Evolutionary conservation across 2,888 invertebrate genomes (phyloP).

Genomic region (Conomelus anceps): DNA sequence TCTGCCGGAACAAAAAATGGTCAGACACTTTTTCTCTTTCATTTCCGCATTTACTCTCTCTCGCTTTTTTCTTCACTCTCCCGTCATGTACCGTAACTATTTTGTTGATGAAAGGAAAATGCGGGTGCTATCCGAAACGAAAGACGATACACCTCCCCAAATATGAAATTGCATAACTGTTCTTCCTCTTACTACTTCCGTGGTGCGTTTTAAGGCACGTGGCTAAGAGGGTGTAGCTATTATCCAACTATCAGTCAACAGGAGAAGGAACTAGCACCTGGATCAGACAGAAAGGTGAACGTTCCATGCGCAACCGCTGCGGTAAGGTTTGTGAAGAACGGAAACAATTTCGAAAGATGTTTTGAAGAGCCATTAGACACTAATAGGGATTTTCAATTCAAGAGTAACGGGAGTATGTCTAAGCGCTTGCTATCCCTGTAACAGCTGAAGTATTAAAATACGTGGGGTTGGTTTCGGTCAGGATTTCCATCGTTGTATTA

Average conservation of each 20-base stretch:
- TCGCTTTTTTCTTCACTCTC: too few species aligned
- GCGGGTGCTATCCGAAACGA: not conserved
- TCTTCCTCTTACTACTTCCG: not conserved
- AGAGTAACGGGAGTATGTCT: not conserved
- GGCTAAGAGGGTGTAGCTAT: not conserved
- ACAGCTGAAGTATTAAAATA: not conserved
- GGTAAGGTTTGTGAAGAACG: not conserved
- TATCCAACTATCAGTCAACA: not conserved
- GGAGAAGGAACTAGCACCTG: not conserved
- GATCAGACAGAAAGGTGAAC: not conserved
- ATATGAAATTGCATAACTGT: not conserved
- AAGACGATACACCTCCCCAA: not conserved
- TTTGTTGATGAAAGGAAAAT: not conserved
- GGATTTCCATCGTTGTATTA: not conserved
- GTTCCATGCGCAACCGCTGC: not conserved
- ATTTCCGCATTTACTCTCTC: not conserved
- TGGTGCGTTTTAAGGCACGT: not conserved
- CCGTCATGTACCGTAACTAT: not conserved
- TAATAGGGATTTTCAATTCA: not conserved
- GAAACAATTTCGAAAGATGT: not conserved
- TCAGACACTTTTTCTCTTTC: not conserved
- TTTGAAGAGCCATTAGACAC: not conserved
- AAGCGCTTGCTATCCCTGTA: not conserved
- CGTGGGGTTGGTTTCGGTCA: not conserved
- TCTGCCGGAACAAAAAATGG: not conserved